A percentile compares a stretch with the other conserved stretches of the same genome.
These are phyloP conservation scores for Zaprionus lineosus DNA, from an alignment of 2,888 invertebrate species.

Conservation along the genomic window DNA sequence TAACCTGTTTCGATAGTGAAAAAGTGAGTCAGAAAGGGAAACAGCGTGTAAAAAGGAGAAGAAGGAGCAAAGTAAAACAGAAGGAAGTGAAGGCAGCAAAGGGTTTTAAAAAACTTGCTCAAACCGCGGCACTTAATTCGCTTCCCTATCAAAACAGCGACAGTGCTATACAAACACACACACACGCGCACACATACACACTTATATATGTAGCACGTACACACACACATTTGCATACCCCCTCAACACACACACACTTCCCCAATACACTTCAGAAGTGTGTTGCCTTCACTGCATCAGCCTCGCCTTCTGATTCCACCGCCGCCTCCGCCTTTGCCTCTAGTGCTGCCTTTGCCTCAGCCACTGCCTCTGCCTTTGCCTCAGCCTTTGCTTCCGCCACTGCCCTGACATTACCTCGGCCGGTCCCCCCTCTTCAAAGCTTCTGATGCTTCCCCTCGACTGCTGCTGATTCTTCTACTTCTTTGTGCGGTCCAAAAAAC, in stretches of 20 bases:
- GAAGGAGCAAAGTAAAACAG: background rate
- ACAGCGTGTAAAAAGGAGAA: background rate
- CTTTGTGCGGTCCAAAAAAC: slow-evolving; percentile 64
- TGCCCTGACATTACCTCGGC: too few relatives aligned
- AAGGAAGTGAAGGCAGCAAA: background rate
- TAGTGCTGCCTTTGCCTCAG: slow-evolving; percentile 19
- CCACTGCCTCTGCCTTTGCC: too few relatives aligned
- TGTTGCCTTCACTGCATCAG: slow-evolving; percentile 15
- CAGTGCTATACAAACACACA: slow-evolving; percentile 24
- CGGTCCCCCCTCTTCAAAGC: too few relatives aligned
- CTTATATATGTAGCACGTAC: too few relatives aligned
- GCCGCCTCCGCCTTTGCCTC: too few relatives aligned
- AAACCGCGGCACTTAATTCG: slow-evolving; percentile 70
- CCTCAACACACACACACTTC: slow-evolving; percentile 2
- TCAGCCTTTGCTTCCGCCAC: too few relatives aligned
- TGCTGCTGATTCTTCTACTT: too few relatives aligned
- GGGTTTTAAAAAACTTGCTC: slow-evolving; percentile 41
- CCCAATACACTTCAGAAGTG: slow-evolving; percentile 18
- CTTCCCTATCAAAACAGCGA: slow-evolving; percentile 68
- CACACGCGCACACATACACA: slow-evolving; percentile 2
- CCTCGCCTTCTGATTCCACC: slow-evolving; percentile 23
- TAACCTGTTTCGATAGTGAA: slow-evolving; percentile 28
- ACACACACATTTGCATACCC: too few relatives aligned
- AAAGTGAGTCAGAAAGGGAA: background rate
- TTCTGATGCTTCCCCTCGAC: too few relatives aligned